Evolutionary conservation across 2,113 vertebrate species (phyloP).

Genomic region (Pipa parva): DNA sequence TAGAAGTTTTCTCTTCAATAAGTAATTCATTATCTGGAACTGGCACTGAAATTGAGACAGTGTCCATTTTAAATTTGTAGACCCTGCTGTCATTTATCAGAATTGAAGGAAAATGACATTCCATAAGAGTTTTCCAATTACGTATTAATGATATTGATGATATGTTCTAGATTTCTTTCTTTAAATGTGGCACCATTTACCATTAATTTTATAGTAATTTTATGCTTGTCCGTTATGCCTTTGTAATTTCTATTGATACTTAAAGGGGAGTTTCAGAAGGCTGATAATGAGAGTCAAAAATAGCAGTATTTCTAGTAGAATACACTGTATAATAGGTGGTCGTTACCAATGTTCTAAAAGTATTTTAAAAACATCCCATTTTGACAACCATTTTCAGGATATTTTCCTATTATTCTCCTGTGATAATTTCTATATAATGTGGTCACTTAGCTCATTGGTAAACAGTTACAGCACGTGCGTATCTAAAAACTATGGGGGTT

Average conservation of each 20-base stretch:
- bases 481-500: no score
- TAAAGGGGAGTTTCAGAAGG: not conserved
- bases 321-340: no score
- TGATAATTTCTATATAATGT: no score
- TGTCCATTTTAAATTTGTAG: not conserved
- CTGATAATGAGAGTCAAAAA: not conserved
- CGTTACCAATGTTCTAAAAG: no score
- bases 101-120: not conserved
- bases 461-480: no score
- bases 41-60: conserved; percentile 1
- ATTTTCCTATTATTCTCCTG: no score
- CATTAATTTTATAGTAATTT: not conserved
- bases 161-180: not conserved
- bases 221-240: not conserved
- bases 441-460: no score
- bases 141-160: not conserved
- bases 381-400: no score
- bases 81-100: not conserved
- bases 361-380: no score
- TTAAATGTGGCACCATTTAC: not conserved
- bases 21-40: not conserved
- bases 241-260: not conserved
- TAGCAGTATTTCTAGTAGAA: not conserved
- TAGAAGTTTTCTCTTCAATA: conserved; percentile 14
- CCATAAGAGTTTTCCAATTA: not conserved